A percentile compares a stretch with the other conserved stretches of the same genome.
phyloP scores from a whole-genome alignment of 2,888 invertebrate species.

The Junonia oenone region DNA sequence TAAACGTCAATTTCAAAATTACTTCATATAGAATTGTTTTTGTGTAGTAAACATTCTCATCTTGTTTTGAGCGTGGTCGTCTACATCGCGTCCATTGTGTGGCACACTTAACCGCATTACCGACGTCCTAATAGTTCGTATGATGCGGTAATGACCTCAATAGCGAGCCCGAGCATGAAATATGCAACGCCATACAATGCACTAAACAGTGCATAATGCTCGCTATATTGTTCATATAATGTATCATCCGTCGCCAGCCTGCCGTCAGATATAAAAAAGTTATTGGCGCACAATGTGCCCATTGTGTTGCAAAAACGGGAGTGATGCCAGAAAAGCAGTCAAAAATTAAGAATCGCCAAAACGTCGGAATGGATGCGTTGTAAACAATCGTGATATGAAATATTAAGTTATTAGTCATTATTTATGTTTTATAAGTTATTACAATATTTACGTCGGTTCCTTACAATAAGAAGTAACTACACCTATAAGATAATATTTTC shows the following conservation, averaged over 20 bases:
- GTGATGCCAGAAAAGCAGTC: slow-evolving; percentile 25
- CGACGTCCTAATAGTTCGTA: slow-evolving; percentile 13
- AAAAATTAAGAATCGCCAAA: slow-evolving; percentile 23
- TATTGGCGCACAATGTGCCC: slow-evolving; percentile 29
- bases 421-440: not conserved
- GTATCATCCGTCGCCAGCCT: slow-evolving; percentile 20
- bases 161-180: slow-evolving; percentile 22
- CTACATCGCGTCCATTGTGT: not conserved
- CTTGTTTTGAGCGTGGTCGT: not conserved
- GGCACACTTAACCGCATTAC: slow-evolving; percentile 11
- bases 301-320: slow-evolving; percentile 29
- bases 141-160: slow-evolving; percentile 23
- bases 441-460: not conserved
- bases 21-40: no score
- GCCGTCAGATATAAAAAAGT: slow-evolving; percentile 26
- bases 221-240: slow-evolving; percentile 23
- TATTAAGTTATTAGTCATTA: not conserved
- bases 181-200: slow-evolving; percentile 21
- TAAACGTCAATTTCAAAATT: no score
- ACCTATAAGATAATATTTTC: no score
- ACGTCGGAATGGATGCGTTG: slow-evolving; percentile 13
- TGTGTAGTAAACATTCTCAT: not conserved
- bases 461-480: no score
- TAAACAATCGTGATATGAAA: not conserved
- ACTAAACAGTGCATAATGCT: slow-evolving; percentile 22